Conservation (phyloP, 1,140 invertebrate genomes). For the Hycleus phaleratus region DNA sequence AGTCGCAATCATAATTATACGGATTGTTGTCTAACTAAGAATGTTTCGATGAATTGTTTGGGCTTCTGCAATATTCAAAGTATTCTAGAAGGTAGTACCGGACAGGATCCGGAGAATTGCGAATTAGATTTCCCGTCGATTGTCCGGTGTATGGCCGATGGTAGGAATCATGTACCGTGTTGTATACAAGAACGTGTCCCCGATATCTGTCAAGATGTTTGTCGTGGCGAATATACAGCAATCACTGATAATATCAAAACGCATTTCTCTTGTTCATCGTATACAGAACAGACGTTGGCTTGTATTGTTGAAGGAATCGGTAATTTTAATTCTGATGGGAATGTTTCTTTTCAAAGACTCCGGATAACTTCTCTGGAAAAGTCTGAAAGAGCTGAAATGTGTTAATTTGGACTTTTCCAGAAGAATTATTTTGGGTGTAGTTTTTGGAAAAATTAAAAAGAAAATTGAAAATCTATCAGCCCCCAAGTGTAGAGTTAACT, state of each 20-base stretch:
- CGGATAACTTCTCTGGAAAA: too few relatives aligned
- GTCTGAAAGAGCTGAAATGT: background rate
- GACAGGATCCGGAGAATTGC: slow-evolving; percentile 68
- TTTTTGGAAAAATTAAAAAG: too few relatives aligned
- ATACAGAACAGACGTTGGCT: slow-evolving; percentile 71
- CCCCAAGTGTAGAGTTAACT: too few relatives aligned
- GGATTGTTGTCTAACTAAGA: slow-evolving; percentile 60
- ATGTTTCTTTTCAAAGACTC: too few relatives aligned
- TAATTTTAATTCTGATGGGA: slow-evolving; percentile 36
- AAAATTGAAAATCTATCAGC: too few relatives aligned
- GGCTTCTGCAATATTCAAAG: slow-evolving; percentile 78
- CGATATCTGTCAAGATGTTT: slow-evolving; percentile 76
- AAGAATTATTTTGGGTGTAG: too few relatives aligned
- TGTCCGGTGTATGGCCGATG: slow-evolving; percentile 66
- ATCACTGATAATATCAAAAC: slow-evolving; percentile 77
- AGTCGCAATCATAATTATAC: slow-evolving; percentile 61
- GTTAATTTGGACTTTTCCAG: background rate
- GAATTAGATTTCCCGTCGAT: slow-evolving; percentile 69
- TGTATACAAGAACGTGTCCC: slow-evolving; percentile 71
- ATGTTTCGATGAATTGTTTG: slow-evolving; percentile 60
- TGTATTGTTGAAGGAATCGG: slow-evolving; percentile 75
- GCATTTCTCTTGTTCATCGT: slow-evolving; percentile 72
- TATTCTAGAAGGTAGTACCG: slow-evolving; percentile 68
- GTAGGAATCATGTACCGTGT: slow-evolving; percentile 75
- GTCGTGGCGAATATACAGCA: slow-evolving; percentile 72